Base-by-base conservation (phyloP, 2,797 vertebrate genomes). In the Vultur gryphus region DNA sequence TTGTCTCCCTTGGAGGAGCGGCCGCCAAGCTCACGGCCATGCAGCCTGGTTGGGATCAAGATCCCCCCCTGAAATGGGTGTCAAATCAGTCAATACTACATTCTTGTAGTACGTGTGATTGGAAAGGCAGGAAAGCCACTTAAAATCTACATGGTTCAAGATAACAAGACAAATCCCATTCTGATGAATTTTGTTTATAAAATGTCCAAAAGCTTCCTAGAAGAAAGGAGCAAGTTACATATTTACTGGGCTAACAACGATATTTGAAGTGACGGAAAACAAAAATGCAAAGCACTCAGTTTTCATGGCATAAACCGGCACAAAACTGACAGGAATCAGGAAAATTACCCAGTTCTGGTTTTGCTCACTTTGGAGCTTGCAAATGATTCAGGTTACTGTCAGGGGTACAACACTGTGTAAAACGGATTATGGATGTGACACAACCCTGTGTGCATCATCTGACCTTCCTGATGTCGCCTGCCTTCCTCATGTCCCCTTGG, bases 251-350 rank as follows among this genome's bases (percentile, higher is more conserved):
- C 33, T 59, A 73, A 54, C 43, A 82, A 37, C 3, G 7, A 52
- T 79, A 91, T 91, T 93, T 90, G 70, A 39, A 72, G 84, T 89
- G 87, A 61, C 76, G 95, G 78, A 90, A 78, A 95, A 71, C 44
- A 84, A 92, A 71, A 89, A 46, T 2, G 51, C 25, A 49, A 65
- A 90, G 52, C 44, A 57, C 17, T 51, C 51, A 4, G 16, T 39
- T 92, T 82, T 57, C 54, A 16, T 28, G 31, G 77, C 51, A 80
- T 43, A 83, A 92, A 82, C 10, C n/a, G 23, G 17, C 5, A 33
- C 21, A 39, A 76, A 80, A 48, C 4, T 73, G 78, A n/a, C 46
- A 85, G 59, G 35, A 26, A 24, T 80, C 25, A 41, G 81, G 59
- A 55, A 91, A 89, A 84, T 13, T 76, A 72, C 39, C 31, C 24